Evolutionary conservation across 2,113 vertebrate species (phyloP).

Genomic region (Fulica atra): DNA sequence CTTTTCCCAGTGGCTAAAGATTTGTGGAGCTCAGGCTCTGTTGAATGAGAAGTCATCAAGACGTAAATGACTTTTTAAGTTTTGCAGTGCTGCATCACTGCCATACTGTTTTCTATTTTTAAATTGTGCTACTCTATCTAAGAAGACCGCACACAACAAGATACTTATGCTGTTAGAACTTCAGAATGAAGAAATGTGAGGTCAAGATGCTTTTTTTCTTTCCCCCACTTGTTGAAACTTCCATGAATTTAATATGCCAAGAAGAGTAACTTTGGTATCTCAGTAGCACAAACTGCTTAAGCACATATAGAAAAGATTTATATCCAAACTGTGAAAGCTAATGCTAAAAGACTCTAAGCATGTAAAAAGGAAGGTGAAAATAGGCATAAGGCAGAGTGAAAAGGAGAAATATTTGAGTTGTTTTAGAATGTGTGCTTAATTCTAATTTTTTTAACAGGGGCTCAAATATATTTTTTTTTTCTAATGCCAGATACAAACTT

Average conservation of each 20-base stretch:
- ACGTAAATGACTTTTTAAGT: neutral
- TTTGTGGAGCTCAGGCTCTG: neutral
- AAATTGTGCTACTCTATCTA: neutral
- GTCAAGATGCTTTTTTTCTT: neutral
- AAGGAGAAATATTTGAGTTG: neutral
- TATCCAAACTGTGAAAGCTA: neutral
- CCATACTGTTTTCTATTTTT: neutral
- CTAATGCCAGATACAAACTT: neutral
- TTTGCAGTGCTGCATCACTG: neutral
- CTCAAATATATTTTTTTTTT: neutral
- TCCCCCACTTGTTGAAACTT: neutral
- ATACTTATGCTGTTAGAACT: neutral
- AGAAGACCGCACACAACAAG: neutral
- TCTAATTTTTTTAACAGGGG: neutral
- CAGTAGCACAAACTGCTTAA: neutral
- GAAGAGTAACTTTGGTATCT: neutral
- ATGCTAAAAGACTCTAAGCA: neutral
- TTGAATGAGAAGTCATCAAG: neutral
- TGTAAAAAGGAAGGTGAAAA: neutral
- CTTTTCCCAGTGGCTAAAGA: neutral
- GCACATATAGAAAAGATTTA: neutral
- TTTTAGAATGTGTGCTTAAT: neutral
- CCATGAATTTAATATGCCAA: neutral
- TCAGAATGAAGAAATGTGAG: neutral
- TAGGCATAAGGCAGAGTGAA: neutral